These are phyloP conservation scores for Lynx canadensis DNA, from an alignment of 2,113 vertebrate species.

Conservation along the genomic window DNA sequence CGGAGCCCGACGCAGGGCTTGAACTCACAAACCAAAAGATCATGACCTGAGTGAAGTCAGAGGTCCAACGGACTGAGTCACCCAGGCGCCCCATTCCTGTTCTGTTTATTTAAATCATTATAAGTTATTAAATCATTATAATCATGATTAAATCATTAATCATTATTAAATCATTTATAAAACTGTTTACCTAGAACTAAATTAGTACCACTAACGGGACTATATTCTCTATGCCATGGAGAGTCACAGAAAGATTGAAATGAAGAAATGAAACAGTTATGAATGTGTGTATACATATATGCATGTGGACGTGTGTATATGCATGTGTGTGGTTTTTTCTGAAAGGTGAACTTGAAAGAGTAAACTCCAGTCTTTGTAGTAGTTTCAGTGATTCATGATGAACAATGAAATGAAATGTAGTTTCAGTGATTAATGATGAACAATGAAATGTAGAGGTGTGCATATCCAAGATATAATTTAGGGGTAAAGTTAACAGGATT, in stretches of 20 bases:
- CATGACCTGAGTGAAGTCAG: no score
- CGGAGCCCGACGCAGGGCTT: no score
- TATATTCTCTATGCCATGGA: neutral
- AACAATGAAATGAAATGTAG: neutral
- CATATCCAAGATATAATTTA: neutral
- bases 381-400: neutral
- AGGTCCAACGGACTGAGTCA: no score
- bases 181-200: neutral
- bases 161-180: neutral
- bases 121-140: neutral
- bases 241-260: neutral
- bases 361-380: accelerated
- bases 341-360: neutral
- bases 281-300: neutral
- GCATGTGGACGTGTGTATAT: no score
- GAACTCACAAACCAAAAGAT: no score
- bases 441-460: neutral
- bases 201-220: neutral
- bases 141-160: no score
- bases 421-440: neutral
- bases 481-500: neutral
- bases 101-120: neutral
- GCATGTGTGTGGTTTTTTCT: neutral
- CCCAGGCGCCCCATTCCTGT: no score
- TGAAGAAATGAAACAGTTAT: neutral